Conservation (phyloP, 1,140 invertebrate species). For the Holotrichia oblita region DNA sequence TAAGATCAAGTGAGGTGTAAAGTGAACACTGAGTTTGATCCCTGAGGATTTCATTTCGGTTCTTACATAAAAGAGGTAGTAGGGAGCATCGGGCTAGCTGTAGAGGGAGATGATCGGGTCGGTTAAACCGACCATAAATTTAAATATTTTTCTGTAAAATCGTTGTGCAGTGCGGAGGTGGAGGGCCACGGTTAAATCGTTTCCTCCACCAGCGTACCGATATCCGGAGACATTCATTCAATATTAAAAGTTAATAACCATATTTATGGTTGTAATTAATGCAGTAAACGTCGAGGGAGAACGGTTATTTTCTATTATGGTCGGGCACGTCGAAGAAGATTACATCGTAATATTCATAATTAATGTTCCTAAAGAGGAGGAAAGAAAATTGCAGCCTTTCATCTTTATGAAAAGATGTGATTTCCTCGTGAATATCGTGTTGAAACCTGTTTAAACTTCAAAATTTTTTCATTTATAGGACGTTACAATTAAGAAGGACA, state of each 20-base stretch:
- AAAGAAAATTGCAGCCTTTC: not conserved
- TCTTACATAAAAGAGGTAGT: constrained; percentile 7
- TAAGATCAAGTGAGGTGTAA: constrained; percentile 31
- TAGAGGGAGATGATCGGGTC: not conserved
- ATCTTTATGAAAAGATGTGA: too few relatives aligned
- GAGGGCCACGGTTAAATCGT: not conserved
- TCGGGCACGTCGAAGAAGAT: not conserved
- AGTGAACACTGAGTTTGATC: constrained; percentile 21
- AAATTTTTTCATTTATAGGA: too few relatives aligned
- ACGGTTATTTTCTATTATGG: constrained; percentile 32
- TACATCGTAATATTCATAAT: constrained; percentile 14
- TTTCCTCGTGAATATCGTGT: too few relatives aligned
- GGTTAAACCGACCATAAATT: constrained; percentile 33
- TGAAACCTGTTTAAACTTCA: too few relatives aligned
- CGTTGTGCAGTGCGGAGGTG: too few relatives aligned
- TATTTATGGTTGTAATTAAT: constrained; percentile 27
- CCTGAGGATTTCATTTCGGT: not conserved
- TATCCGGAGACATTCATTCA: constrained; percentile 28
- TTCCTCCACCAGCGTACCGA: not conserved
- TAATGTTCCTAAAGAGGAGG: constrained; percentile 3
- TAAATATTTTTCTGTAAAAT: constrained; percentile 24
- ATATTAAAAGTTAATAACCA: constrained; percentile 27
- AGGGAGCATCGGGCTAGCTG: not conserved
- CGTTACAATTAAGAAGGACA: too few relatives aligned
- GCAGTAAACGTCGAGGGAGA: not conserved